Base-by-base conservation (phyloP, 1,140 invertebrate genomes). In the Pentalonia nigronervosa region DNA sequence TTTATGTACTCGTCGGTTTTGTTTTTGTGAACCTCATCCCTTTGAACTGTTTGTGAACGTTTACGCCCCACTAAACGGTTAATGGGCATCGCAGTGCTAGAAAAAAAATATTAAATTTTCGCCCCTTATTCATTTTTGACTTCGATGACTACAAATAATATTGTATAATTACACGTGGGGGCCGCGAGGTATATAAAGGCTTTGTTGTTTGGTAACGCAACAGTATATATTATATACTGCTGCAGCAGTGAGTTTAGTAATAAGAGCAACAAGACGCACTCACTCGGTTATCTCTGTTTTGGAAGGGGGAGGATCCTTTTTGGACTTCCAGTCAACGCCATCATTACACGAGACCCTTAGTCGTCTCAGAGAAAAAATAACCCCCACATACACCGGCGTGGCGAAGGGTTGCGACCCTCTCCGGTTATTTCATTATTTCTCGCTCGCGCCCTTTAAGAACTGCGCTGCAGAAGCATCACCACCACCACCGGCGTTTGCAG, bases 21-120 rank as follows among this genome's bases (percentile, higher is more conserved):
- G 91, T 92, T 83, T 91, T n/a, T 36, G 41, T 53, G 7, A 14
- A 45, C n/a, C 47, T 34, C 91, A 25, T 50, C n/a, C 47, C 91
- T 92, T 91, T 91, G 90, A 91, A 91, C 90, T 45, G 53, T 91
- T 91, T 48, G 34, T 48, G 90, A 91, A 91, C 89, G 90, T 91
- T 81, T 76, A 91, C 90, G 90, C 91, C 91, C 91, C 48, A n/a
- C 47, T 92, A 92, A 92, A 92, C 76, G 76, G 91, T 84, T 92
- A 92, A 92, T 84, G 91, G 91, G 76, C 76, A 36, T 92, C 34
- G 36, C 14, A 50, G 60, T 17, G 60, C 14, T 30, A 34, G 30
- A 25, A 41, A n/a, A 41, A 90, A 91, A 83, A 53, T 53, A 53
- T 53, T 21, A 50, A 14, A 92, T 83, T 34, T 60, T 84, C 91